Base-by-base conservation (phyloP, 53 echinoderm and acorn worm genomes). In the Paracentrotus lividus region DNA sequence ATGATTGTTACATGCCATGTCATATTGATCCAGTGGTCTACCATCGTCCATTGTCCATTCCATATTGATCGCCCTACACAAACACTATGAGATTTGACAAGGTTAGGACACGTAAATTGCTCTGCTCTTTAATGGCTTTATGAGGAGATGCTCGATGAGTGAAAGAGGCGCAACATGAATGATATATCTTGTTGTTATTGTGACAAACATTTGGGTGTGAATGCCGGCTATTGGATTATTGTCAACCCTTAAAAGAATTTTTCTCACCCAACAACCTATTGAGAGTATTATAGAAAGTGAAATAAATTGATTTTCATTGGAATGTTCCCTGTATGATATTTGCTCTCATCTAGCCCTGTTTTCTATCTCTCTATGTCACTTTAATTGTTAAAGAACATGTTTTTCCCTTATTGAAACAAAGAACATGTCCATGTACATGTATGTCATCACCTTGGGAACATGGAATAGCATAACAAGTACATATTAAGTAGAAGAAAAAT, bases 241-340 rank as follows among this genome's bases (percentile, higher is more conserved):
- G 47, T 81, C 9, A 8, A 7, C 1, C 7, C 26, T n/a, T 44
- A 45, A 8, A 49, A 44, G 12, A 27, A 81, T 47, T 47, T 76
- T 81, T 81, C 47, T 81, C 81, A 81, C 81, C 24, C 12, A 9
- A 81, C 45, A 81, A n/a, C 26, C n/a, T 81, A 81, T 81, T 10
- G 49, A 81, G 26, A 47, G 47, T 81, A 12, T 81, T 26, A n/a
- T 44, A 81, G 81, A 81, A 45, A 81, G 81, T 81, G 81, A 81
- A 81, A 81, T 81, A 47, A 47, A 81, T 81, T 81, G 81, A 77
- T 77, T 77, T 77, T 77, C 43, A n/a, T 78, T 78, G 81, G 75
- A 75, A 21, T 38, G 16, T 34, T 10, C 65, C 40, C 42, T 8
- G 26, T 24, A 44, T 47, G 47, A 8, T 44, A 45, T 24, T 78